Evolutionary conservation across 2,888 invertebrate species (phyloP), one percentile per base, ranked within the genome.

Genomic region (Eustalomyia histrio): DNA sequence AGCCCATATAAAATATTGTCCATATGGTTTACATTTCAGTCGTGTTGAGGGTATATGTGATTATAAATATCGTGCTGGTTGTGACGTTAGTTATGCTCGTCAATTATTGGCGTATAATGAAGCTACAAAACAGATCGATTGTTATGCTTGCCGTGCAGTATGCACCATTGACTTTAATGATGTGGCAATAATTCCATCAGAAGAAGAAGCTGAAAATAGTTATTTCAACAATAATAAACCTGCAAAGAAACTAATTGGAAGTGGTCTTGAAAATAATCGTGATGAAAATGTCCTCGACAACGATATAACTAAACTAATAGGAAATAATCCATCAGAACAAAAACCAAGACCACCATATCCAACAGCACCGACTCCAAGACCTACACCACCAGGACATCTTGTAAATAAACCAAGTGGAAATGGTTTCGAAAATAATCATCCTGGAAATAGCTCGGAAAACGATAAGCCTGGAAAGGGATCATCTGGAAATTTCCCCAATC

Each of bases 11-110:
- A 35, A 47, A 5, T 68, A 39, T 47, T 83, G 83, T 33, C 83
- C 83, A 8, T 24, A 35, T 17, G 83, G 83, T 14, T 69, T 82
- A 21, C 80, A 83, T 43, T 83, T 76, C 52, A 83, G 76, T 64
- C 79, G 78, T 29, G 71, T 57, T 4, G 63, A 79, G 39, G 71
- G 69, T 0, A 58, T 61, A 29, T 83, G 83, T 65, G 83, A 82
- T 58, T 73, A 67, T 6, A 80, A 76, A 60, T 43, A 53, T 24
- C 43, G 65, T 18, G 80, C 82, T 61, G 80, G 78, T 4, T 82
- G 83, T 50, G 76, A 83, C 52, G 14, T 29, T 14, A 55, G 50
- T 14, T 73, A 67, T 47, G 78, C 55, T 7, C 21, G 47, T 4
- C 61, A 50, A 35, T n/a, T 21, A 39, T 7, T 57, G 17, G n/a